Evolutionary conservation across 2,888 invertebrate genomes (phyloP).

Genomic region (Lasius fuliginosus): DNA sequence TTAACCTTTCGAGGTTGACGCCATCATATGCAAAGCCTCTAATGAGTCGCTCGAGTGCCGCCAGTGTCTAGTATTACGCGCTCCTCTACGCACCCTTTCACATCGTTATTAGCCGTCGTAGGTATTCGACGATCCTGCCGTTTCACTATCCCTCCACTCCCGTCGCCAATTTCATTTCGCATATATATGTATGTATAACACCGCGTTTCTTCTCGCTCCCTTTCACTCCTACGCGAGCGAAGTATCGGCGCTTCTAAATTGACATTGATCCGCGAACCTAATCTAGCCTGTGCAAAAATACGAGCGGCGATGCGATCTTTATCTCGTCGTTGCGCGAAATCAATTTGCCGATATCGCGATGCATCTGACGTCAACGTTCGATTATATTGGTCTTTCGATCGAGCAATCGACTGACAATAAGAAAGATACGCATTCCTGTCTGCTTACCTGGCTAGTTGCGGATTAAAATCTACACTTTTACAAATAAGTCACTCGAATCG

Average conservation of each 20-base stretch:
- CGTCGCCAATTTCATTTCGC: conserved; percentile 9
- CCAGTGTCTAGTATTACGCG: conserved; percentile 79
- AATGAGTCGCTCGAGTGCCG: conserved; percentile 85
- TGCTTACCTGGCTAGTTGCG: not conserved
- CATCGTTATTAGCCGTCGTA: conserved; percentile 74
- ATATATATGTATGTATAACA: conserved; percentile 21
- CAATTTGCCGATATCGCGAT: conserved; percentile 30
- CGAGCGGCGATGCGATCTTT: not conserved
- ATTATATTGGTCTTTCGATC: conserved; percentile 14
- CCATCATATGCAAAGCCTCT: conserved; percentile 85
- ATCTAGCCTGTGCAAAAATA: not conserved
- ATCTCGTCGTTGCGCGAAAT: conserved; percentile 24
- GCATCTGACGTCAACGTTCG: conserved; percentile 15
- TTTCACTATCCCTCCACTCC: conserved; percentile 55
- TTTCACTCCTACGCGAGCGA: conserved; percentile 12
- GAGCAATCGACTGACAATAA: conserved; percentile 4
- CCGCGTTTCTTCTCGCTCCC: conserved; percentile 1
- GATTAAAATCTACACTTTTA: conserved; percentile 6
- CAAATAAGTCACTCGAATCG: not conserved
- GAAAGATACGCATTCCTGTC: conserved; percentile 12
- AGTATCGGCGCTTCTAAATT: conserved; percentile 58
- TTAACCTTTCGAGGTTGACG: conserved; percentile 86
- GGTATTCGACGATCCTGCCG: conserved; percentile 69
- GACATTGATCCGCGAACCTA: conserved; percentile 24
- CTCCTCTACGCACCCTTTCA: conserved; percentile 67